phyloP scores from a whole-genome alignment of 2,797 vertebrate genomes.

The Gadopsis marmoratus region DNA sequence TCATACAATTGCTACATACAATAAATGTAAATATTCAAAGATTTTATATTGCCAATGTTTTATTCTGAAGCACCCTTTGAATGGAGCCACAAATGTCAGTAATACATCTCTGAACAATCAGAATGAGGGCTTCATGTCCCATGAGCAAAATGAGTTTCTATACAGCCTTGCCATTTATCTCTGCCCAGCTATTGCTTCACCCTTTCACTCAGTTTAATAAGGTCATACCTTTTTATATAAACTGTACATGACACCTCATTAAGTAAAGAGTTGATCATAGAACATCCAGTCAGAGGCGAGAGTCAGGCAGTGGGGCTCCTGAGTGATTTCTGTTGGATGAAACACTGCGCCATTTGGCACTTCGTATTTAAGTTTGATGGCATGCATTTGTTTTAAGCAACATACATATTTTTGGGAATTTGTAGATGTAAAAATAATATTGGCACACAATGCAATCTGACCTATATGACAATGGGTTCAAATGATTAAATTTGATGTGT shows the following conservation, averaged over 20 bases:
- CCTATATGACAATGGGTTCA: not conserved
- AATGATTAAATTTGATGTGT: not conserved
- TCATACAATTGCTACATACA: no score
- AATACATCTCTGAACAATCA: constrained; percentile 25
- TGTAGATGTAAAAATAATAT: not conserved
- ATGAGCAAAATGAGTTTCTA: constrained; percentile 44
- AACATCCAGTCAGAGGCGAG: constrained; percentile 47
- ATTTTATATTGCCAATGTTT: constrained; percentile 10
- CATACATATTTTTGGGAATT: constrained; percentile 8
- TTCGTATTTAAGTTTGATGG: not conserved
- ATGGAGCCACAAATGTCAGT: constrained; percentile 40
- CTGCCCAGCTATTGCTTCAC: constrained; percentile 53
- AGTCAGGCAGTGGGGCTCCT: constrained; percentile 32
- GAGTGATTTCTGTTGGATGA: constrained; percentile 42
- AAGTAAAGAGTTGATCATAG: constrained; percentile 68
- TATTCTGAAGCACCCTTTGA: constrained; percentile 30
- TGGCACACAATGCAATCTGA: not conserved
- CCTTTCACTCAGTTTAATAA: constrained; percentile 81
- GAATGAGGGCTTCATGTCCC: constrained; percentile 42
- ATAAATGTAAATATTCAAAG: not conserved
- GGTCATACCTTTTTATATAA: constrained; percentile 82
- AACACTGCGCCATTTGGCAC: constrained; percentile 37
- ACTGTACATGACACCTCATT: constrained; percentile 83
- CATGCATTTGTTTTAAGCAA: not conserved
- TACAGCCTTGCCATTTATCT: constrained; percentile 63